Evolutionary conservation across 2,888 invertebrate species (phyloP).

Genomic region (Ecliptopera silaceata): DNA sequence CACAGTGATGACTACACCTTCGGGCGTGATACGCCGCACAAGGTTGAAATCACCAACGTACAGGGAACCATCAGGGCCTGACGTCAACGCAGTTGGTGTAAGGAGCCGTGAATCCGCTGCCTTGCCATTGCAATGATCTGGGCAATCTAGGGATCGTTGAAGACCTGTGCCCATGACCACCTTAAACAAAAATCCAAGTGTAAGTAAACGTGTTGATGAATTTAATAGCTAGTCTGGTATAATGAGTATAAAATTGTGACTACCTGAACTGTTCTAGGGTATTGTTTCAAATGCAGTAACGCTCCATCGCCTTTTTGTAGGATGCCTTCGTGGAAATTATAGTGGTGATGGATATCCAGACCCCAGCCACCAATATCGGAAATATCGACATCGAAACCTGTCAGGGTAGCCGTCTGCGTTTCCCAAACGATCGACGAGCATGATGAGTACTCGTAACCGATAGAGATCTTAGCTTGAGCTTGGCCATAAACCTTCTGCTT

Average conservation of each 20-base stretch:
- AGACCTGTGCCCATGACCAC: constrained; percentile 97
- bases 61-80: constrained; percentile 97
- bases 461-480: constrained; percentile 93
- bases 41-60: constrained; percentile 99
- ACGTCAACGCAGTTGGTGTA: constrained; percentile 96
- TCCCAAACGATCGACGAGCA: constrained; percentile 97
- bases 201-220: neutral
- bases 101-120: constrained; percentile 94
- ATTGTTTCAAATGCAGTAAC: constrained; percentile 95
- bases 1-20: constrained; percentile 94
- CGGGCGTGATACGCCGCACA: constrained; percentile 94
- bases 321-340: constrained; percentile 99
- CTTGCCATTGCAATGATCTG: constrained; percentile 92
- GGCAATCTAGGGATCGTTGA: constrained; percentile 92
- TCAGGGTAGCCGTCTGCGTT: constrained; percentile 95
- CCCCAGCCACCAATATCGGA: constrained; percentile 99
- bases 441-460: constrained; percentile 96
- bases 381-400: constrained; percentile 98
- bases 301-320: constrained; percentile 99
- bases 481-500: constrained; percentile 97
- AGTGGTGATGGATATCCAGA: constrained; percentile 98
- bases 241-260: constrained; percentile 1
- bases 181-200: constrained; percentile 70
- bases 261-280: constrained; percentile 92
- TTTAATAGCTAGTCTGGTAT: neutral